These are phyloP conservation scores for Habropoda laboriosa DNA, from an alignment of 1,140 invertebrate genomes.

Conservation along the genomic window DNA sequence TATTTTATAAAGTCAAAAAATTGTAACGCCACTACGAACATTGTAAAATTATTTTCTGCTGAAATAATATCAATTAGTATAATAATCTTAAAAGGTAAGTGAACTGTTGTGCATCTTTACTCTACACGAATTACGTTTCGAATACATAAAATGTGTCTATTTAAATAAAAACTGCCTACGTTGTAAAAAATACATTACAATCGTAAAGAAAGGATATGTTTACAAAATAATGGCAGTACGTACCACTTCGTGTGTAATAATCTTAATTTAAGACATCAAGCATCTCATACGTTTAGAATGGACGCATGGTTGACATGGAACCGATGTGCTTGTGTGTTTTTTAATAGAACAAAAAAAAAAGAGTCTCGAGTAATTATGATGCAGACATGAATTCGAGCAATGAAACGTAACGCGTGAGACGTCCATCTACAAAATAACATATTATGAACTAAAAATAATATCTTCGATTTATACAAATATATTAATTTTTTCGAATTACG, in stretches of 20 bases:
- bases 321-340: slow-evolving; percentile 2
- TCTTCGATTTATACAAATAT: slow-evolving; percentile 1
- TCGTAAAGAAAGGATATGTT: slow-evolving; percentile 43
- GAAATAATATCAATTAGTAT: slow-evolving; percentile 17
- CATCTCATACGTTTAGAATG: slow-evolving; percentile 23
- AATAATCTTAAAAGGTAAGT: slow-evolving; percentile 4
- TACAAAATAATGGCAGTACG: slow-evolving; percentile 50
- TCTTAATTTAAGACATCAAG: slow-evolving; percentile 30
- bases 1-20: background rate
- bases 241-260: slow-evolving; percentile 20
- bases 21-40: background rate
- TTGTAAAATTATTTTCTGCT: background rate
- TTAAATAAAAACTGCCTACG: slow-evolving; percentile 8
- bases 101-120: slow-evolving; percentile 10
- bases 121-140: background rate
- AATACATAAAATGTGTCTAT: background rate
- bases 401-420: background rate
- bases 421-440: background rate
- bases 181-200: slow-evolving; percentile 26
- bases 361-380: background rate
- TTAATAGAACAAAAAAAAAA: background rate
- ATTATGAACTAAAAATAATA: slow-evolving; percentile 6
- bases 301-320: background rate
- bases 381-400: background rate
- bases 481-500: slow-evolving; percentile 2